Evolutionary conservation across 2,888 invertebrate species (phyloP), one percentile per base, ranked within the genome.

Genomic region (Hirtodrosophila histrioides): DNA sequence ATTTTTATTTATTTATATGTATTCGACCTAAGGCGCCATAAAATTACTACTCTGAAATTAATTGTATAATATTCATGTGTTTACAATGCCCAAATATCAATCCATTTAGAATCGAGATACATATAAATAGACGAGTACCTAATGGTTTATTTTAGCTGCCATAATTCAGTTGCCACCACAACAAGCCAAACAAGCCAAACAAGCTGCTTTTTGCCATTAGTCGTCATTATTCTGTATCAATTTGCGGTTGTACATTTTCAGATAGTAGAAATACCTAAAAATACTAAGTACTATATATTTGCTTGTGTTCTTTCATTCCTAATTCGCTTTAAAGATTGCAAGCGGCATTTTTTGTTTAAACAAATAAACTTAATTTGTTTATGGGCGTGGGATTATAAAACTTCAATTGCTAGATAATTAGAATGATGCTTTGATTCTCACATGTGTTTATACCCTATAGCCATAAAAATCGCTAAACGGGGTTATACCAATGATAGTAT

Each of bases 361-460:
- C 35, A 57, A 62, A 65, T 63, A 55, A 53, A 51, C 29, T 58
- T 48, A 65, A 57, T 58, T 58, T 81, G 69, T 75, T 78, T 72
- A 69, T 67, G 44, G 11, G 6, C 11, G 33, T 50, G 8, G 7
- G 23, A 9, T 40, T 23, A 81, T 75, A 75, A 78, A 81, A 69
- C 41, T 58, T 65, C 10, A 69, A 69, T 63, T 65, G 44, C 43
- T 46, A 17, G 29, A 27, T 54, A 49, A 69, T 76, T 31, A 50
- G 29, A 31, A 43, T 41, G 8, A n/a, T 55, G 45, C 50, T 46
- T 46, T 64, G 48, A 61, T 64, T 64, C 53, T 37, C 3, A 3
- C 11, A 24, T 23, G 36, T 12, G 9, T 3, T 7, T 23, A 57
- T 54, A 63, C 69, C 23, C 43, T 29, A 9, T 8, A 39, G 4